These are phyloP conservation scores for Cheilosia urbana DNA, from an alignment of 2,888 invertebrate species.

Conservation along the genomic window DNA sequence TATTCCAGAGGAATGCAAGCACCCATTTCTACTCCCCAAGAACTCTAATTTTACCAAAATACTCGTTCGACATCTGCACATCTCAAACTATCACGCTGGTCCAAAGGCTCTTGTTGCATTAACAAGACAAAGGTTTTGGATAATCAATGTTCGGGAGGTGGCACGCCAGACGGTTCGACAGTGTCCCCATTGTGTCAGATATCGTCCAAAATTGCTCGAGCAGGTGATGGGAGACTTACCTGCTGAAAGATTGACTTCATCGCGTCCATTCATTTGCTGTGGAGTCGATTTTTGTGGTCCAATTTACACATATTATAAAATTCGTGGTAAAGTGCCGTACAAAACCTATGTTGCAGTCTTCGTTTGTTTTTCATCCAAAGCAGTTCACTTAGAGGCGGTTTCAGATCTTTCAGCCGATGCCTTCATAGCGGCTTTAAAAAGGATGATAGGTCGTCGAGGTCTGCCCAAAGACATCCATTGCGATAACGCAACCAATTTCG, in stretches of 20 bases:
- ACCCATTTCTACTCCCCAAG: neutral
- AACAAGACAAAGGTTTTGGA: no score
- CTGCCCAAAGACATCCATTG: neutral
- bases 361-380: conserved; percentile 49
- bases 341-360: conserved; percentile 57
- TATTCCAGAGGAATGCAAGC: conserved; percentile 2
- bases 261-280: neutral
- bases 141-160: neutral
- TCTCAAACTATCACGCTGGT: no score
- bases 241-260: no score
- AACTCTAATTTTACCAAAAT: neutral
- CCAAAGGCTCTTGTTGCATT: no score
- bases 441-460: neutral
- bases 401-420: neutral
- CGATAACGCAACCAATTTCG: conserved; percentile 12
- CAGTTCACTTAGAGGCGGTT: conserved; percentile 24
- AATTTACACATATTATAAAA: conserved; percentile 1
- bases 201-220: neutral
- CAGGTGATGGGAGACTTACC: neutral
- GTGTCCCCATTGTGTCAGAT: neutral
- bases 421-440: neutral
- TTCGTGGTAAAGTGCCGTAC: conserved; percentile 40
- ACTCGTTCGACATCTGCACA: neutral
- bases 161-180: neutral
- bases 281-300: conserved; percentile 1